phyloP scores from a whole-genome alignment of 1,140 invertebrate genomes.

The Diachasma alloeum region DNA sequence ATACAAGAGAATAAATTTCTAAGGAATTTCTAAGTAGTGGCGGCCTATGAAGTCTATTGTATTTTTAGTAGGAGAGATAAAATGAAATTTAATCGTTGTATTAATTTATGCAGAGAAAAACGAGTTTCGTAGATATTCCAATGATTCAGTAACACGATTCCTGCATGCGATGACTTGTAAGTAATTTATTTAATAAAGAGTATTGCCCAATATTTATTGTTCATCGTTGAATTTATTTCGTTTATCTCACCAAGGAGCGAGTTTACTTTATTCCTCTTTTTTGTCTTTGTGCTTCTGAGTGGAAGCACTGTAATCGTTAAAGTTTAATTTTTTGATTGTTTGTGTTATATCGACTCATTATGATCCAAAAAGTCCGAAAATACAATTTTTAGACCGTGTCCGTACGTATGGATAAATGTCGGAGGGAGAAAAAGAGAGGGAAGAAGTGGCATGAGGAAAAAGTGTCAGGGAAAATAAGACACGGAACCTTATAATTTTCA shows the following conservation, averaged over 20 bases:
- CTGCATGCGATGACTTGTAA: conserved; percentile 54
- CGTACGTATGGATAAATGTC: too few relatives aligned
- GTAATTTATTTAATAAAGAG: conserved; percentile 64
- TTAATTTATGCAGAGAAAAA: conserved; percentile 56
- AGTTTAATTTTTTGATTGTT: too few relatives aligned
- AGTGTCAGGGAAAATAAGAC: too few relatives aligned
- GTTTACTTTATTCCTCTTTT: too few relatives aligned
- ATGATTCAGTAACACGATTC: conserved; percentile 43
- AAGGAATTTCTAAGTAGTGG: conserved; percentile 42
- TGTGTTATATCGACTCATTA: too few relatives aligned
- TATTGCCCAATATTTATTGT: conserved; percentile 15
- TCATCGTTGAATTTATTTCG: background rate
- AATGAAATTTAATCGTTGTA: conserved; percentile 50
- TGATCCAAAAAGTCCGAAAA: too few relatives aligned
- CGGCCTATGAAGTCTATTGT: conserved; percentile 62
- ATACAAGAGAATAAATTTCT: conserved; percentile 38
- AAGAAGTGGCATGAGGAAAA: too few relatives aligned
- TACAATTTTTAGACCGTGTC: too few relatives aligned
- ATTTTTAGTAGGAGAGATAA: conserved; percentile 52
- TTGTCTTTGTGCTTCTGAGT: too few relatives aligned
- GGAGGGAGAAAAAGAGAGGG: too few relatives aligned
- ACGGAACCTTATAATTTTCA: too few relatives aligned
- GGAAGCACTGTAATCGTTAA: too few relatives aligned
- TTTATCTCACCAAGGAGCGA: background rate
- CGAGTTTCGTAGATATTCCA: conserved; percentile 43